These are phyloP conservation scores for Lepidurus couesii DNA, from an alignment of 1,140 invertebrate species.

Conservation along the genomic window DNA sequence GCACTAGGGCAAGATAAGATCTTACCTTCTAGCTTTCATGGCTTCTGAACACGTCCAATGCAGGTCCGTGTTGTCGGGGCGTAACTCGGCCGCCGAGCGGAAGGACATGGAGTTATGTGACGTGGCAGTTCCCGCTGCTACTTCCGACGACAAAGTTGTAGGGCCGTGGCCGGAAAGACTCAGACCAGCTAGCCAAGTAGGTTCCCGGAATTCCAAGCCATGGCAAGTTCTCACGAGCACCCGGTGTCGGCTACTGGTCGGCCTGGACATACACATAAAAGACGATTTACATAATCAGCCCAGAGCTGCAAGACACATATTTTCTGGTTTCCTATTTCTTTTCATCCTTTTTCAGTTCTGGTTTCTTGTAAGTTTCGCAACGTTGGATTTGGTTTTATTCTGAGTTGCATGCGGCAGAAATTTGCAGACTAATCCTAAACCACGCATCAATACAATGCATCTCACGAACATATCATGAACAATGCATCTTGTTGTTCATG, in stretches of 20 bases:
- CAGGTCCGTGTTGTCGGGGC: background rate
- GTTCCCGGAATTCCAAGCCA: conserved; percentile 41
- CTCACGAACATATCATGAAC: no score
- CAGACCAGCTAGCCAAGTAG: conserved; percentile 27
- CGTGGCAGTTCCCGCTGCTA: background rate
- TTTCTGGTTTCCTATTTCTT: background rate
- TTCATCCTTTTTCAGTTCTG: background rate
- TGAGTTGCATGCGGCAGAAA: no score
- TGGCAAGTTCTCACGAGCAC: conserved; percentile 43
- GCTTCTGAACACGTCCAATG: background rate
- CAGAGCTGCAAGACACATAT: background rate
- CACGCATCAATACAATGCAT: no score
- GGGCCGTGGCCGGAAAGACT: conserved; percentile 5
- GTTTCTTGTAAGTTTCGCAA: no score
- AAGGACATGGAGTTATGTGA: conserved; percentile 8
- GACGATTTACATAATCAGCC: background rate
- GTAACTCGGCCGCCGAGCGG: background rate
- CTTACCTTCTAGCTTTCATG: background rate
- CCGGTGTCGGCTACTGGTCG: conserved; percentile 26
- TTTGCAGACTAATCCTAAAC: no score
- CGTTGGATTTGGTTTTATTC: no score
- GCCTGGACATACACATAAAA: background rate
- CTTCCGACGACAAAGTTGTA: conserved; percentile 21
- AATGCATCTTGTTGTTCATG: no score
- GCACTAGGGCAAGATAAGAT: background rate